Evolutionary conservation across 2,797 vertebrate species (phyloP).

Genomic region (Oophaga sylvatica): DNA sequence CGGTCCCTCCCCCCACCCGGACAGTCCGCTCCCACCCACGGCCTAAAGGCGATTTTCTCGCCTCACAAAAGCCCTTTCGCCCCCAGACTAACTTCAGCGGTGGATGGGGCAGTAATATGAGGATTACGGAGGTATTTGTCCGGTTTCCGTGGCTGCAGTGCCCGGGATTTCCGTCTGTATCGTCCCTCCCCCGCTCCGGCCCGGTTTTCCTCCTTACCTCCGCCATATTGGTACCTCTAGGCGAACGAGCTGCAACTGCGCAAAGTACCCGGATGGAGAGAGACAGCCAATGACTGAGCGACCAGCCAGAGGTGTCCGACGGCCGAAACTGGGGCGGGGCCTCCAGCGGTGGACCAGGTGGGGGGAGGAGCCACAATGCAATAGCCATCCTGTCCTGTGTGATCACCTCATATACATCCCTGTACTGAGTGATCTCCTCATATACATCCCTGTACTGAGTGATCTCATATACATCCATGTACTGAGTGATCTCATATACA

Average conservation of each 20-base stretch:
- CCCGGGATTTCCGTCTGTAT: slow-evolving; percentile 46
- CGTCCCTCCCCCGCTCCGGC: slow-evolving; percentile 73
- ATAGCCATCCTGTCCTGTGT: neutral
- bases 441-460: no score
- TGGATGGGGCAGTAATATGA: neutral
- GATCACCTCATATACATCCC: no score
- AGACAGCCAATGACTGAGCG: slow-evolving; percentile 82
- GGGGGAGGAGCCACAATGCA: slow-evolving; percentile 19
- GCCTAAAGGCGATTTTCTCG: slow-evolving; percentile 69
- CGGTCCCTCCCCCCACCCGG: slow-evolving; percentile 63
- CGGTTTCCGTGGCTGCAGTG: neutral
- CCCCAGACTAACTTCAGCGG: neutral
- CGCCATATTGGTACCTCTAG: slow-evolving; percentile 98
- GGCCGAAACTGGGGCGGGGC: slow-evolving; percentile 23
- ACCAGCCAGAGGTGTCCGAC: slow-evolving; percentile 51
- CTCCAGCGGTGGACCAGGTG: slow-evolving; percentile 17
- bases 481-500: no score
- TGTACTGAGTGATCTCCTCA: no score
- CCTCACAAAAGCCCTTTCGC: slow-evolving; percentile 65
- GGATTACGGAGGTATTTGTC: neutral
- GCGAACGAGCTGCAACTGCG: slow-evolving; percentile 84
- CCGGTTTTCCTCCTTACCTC: slow-evolving; percentile 95
- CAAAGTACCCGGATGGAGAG: slow-evolving; percentile 88
- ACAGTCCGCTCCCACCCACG: slow-evolving; percentile 66
- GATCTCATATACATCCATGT: no score